Evolutionary conservation across 2,888 invertebrate species (phyloP).

Genomic region (Ectobius pallidus): DNA sequence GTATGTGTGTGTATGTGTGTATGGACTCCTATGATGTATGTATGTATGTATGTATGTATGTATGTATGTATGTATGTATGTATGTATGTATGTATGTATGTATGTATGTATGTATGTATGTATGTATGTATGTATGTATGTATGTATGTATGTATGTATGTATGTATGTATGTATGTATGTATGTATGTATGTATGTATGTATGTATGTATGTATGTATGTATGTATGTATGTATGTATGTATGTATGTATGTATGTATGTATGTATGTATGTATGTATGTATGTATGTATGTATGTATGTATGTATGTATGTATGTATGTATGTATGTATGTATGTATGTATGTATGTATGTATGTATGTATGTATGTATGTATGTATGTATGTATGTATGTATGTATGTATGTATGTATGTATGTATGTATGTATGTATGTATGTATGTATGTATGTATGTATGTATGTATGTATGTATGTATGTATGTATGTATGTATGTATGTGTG

Average conservation of each 20-base stretch:
- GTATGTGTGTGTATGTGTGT: too few species aligned
- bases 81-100: not conserved
- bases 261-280: not conserved
- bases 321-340: not conserved
- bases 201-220: not conserved
- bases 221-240: not conserved
- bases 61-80: not conserved
- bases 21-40: not conserved
- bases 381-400: not conserved
- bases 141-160: not conserved
- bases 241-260: not conserved
- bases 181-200: not conserved
- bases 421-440: not conserved
- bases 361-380: not conserved
- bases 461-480: not conserved
- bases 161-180: not conserved
- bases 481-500: not conserved
- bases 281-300: not conserved
- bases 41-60: not conserved
- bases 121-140: not conserved
- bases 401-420: not conserved
- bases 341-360: not conserved
- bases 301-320: not conserved
- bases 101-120: not conserved
- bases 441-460: not conserved